phyloP scores from a whole-genome alignment of 2,797 vertebrate species.

The Gallinago stenura region DNA sequence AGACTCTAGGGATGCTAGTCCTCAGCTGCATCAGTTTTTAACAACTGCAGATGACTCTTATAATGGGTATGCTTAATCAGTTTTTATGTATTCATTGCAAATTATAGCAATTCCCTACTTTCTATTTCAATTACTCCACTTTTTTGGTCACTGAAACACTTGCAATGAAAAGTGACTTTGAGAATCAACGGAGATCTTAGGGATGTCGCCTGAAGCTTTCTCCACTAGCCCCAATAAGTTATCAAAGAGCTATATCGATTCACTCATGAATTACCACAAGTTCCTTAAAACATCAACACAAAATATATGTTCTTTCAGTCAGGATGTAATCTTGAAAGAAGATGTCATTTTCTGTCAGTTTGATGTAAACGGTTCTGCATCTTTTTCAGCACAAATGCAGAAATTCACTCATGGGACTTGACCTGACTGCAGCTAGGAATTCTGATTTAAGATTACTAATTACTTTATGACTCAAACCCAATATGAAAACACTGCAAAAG shows the following conservation, averaged over 20 bases:
- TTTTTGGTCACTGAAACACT: not conserved
- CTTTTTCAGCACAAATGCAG: not conserved
- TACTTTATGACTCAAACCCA: constrained; percentile 66
- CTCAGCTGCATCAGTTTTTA: not conserved
- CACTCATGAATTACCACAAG: not conserved
- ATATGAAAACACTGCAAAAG: constrained; percentile 51
- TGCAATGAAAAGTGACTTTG: not conserved
- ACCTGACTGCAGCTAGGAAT: constrained; percentile 26
- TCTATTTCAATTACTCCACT: not conserved
- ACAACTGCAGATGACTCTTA: not conserved
- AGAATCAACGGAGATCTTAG: not conserved
- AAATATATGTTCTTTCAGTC: not conserved
- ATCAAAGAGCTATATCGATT: rapidly evolving
- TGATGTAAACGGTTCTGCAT: not conserved
- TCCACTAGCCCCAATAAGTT: not conserved
- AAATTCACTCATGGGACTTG: not conserved
- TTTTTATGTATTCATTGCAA: not conserved
- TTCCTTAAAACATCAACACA: not conserved
- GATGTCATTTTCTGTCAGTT: not conserved
- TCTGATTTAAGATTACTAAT: constrained; percentile 60
- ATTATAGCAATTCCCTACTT: not conserved
- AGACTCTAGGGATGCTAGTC: not conserved
- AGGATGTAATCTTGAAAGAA: not conserved
- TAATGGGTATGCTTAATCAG: not conserved
- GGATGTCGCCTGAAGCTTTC: not conserved